These are phyloP conservation scores for Proisotoma minuta DNA, from an alignment of 2,888 invertebrate species.

Conservation along the genomic window DNA sequence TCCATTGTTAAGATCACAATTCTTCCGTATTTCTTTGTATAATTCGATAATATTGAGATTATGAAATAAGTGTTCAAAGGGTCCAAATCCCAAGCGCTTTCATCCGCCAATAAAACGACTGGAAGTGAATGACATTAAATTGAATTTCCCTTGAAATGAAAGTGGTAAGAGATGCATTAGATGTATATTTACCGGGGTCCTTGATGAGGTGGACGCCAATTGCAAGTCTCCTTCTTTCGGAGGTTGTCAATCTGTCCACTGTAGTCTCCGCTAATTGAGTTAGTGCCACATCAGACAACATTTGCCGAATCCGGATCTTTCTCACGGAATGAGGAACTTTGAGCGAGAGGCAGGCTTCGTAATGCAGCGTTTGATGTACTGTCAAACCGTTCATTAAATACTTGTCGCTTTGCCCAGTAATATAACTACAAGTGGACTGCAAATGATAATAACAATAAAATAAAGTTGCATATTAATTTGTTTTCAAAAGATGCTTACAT, in stretches of 20 bases:
- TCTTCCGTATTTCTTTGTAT: constrained; percentile 79
- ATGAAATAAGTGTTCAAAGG: constrained; percentile 92
- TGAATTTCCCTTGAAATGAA: no score
- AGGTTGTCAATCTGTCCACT: constrained; percentile 50
- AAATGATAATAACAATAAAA: background rate
- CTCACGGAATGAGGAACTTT: constrained; percentile 71
- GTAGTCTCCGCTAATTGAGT: constrained; percentile 65
- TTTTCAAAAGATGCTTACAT: constrained; percentile 57
- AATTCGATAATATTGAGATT: constrained; percentile 84
- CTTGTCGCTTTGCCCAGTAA: constrained; percentile 41
- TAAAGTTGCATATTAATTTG: background rate
- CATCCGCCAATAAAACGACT: constrained; percentile 84
- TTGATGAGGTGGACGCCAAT: constrained; percentile 88
- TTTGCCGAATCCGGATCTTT: constrained; percentile 80
- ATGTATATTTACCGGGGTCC: constrained; percentile 69
- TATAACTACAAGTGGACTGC: constrained; percentile 42
- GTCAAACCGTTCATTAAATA: constrained; percentile 68
- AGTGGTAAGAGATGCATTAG: no score
- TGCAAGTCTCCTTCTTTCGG: constrained; percentile 82
- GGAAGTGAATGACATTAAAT: constrained; percentile 49
- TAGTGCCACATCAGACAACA: constrained; percentile 86
- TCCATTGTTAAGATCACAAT: constrained; percentile 88
- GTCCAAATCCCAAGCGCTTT: constrained; percentile 90
- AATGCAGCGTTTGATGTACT: constrained; percentile 76
- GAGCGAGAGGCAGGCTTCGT: constrained; percentile 62